Conservation (phyloP, 2,888 invertebrate genomes). For the Periphyllus acericola region DNA sequence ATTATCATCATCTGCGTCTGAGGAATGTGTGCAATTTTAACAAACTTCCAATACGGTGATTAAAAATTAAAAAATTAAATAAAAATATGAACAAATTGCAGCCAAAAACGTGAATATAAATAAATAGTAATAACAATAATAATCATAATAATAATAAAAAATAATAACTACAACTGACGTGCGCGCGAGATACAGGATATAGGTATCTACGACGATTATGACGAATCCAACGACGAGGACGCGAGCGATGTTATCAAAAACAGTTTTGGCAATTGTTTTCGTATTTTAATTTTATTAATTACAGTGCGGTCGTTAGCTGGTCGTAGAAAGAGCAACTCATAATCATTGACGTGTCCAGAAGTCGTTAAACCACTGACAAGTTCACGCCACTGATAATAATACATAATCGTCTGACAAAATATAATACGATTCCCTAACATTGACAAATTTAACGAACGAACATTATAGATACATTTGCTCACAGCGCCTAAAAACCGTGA, state of each 20-base stretch:
- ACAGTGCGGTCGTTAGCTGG: not conserved
- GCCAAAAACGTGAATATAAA: constrained; percentile 33
- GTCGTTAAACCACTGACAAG: not conserved
- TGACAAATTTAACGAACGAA: too few relatives aligned
- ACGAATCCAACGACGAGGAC: not conserved
- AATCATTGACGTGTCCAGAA: not conserved
- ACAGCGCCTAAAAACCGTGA: too few relatives aligned
- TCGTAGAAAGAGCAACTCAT: not conserved
- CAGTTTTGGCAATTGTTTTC: not conserved
- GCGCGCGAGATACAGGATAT: not conserved
- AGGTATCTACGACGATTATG: not conserved
- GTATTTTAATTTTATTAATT: not conserved
- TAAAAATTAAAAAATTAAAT: not conserved
- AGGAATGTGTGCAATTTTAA: not conserved
- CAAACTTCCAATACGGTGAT: not conserved
- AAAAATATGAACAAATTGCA: not conserved
- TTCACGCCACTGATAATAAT: not conserved
- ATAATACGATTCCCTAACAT: not conserved
- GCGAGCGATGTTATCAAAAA: constrained; percentile 1
- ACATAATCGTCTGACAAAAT: not conserved
- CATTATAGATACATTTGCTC: too few relatives aligned
- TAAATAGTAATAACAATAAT: too few relatives aligned
- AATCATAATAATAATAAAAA: too few relatives aligned
- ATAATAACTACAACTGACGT: not conserved
- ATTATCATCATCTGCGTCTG: not conserved